Evolutionary conservation across 2,797 vertebrate genomes (phyloP).

Genomic region (Discoglossus pictus): DNA sequence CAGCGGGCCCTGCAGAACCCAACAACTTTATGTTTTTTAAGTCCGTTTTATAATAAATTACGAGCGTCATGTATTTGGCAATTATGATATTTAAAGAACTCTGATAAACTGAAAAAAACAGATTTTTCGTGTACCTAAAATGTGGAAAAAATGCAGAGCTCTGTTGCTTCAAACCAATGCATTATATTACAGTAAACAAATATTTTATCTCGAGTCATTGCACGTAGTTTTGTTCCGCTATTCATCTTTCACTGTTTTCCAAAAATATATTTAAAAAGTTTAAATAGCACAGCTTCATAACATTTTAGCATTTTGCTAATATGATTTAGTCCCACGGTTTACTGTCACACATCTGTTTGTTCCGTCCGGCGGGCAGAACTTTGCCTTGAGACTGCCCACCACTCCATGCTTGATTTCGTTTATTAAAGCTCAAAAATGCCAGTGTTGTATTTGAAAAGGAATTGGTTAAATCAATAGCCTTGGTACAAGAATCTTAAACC

Average conservation of each 20-base stretch:
- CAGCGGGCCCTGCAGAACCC: too few species aligned
- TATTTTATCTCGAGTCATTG: constrained; percentile 7
- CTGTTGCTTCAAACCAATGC: background rate
- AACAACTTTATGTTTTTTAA: too few species aligned
- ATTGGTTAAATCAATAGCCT: too few species aligned
- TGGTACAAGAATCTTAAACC: too few species aligned
- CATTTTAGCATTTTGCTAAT: constrained; percentile 34
- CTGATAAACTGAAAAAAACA: too few species aligned
- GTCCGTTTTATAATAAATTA: too few species aligned
- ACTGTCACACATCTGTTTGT: constrained; percentile 43
- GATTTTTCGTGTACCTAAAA: background rate
- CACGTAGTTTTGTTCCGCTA: constrained; percentile 33
- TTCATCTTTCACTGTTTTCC: constrained; percentile 42
- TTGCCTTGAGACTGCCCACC: background rate
- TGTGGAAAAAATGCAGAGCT: background rate
- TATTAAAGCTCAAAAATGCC: background rate
- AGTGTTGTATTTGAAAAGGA: too few species aligned
- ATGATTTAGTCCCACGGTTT: constrained; percentile 26
- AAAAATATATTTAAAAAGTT: constrained; percentile 27
- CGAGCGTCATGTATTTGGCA: too few species aligned
- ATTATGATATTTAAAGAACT: too few species aligned
- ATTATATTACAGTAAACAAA: constrained; percentile 2
- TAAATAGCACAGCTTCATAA: constrained; percentile 29
- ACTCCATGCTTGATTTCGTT: constrained; percentile 21
- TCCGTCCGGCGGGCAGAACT: constrained; percentile 7